Evolutionary conservation across 2,113 vertebrate genomes (phyloP).

Genomic region (Tragulus kanchil): DNA sequence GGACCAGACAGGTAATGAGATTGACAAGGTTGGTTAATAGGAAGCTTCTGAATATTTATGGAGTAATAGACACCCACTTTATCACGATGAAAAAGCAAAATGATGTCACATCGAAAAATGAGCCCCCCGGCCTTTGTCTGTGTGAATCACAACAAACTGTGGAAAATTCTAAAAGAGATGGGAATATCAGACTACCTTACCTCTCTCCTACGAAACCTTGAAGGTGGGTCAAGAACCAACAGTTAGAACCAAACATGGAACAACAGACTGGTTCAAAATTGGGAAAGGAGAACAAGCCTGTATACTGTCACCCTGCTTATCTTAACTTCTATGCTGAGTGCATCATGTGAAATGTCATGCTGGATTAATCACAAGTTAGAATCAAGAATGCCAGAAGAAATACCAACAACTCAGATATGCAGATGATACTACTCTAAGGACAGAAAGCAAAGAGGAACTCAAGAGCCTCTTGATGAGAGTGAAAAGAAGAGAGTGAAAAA

Average conservation of each 20-base stretch:
- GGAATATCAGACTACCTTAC: not conserved
- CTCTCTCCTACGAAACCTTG: not conserved
- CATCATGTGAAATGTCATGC: fast-evolving
- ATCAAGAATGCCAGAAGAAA: not conserved
- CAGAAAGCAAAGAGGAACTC: not conserved
- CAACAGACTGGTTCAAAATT: not conserved
- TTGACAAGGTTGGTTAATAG: not conserved
- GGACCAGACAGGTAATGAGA: not conserved
- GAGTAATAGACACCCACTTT: not conserved
- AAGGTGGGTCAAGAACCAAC: not conserved
- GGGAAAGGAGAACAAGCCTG: not conserved
- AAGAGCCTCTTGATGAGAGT: not conserved
- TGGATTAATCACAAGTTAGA: not conserved
- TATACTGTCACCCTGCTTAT: not conserved
- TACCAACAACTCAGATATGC: not conserved
- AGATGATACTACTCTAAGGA: not conserved
- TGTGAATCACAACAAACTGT: not conserved
- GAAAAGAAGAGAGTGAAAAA: not conserved
- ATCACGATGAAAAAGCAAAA: not conserved
- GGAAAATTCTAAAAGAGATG: not conserved
- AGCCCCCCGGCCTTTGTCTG: not conserved
- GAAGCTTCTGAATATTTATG: constrained; percentile 2
- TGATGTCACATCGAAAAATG: not conserved
- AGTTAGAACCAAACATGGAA: not conserved
- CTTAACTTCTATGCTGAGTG: not conserved